Conservation (phyloP, 2,113 vertebrate species). For the Myocastor coypus region DNA sequence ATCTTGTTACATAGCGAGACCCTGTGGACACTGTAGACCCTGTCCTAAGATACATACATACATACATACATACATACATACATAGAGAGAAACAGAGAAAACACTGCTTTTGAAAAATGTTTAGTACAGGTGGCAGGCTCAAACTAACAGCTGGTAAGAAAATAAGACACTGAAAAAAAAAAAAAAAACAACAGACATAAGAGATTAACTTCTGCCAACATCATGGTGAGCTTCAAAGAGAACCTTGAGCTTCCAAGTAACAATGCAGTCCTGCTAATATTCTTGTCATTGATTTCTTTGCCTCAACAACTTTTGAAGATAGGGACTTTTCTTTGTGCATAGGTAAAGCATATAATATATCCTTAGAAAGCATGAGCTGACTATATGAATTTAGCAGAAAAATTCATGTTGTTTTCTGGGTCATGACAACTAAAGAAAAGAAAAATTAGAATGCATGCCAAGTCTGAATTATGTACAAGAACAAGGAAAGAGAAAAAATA, state of each 20-base stretch:
- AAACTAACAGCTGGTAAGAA: background rate
- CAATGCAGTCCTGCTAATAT: background rate
- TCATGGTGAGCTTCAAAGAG: background rate
- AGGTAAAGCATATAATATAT: background rate
- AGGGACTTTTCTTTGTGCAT: background rate
- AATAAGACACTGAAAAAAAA: background rate
- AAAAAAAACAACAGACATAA: background rate
- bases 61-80: too few species aligned
- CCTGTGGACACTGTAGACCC: too few species aligned
- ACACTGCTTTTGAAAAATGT: background rate
- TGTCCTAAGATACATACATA: too few species aligned
- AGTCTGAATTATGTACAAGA: background rate
- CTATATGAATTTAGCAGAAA: background rate
- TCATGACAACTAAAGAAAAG: conserved; percentile 16
- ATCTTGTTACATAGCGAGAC: too few species aligned
- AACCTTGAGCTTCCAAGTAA: background rate
- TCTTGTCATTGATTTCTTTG: background rate
- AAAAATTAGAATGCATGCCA: conserved; percentile 28
- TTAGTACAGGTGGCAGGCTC: background rate
- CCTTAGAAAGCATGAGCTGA: background rate
- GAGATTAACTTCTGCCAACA: background rate
- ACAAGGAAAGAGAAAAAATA: background rate
- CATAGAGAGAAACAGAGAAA: background rate
- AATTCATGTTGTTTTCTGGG: conserved; percentile 27
- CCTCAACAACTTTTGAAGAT: background rate